Evolutionary conservation across 2,888 invertebrate species (phyloP).

Genomic region (Orthonevra nobilis): DNA sequence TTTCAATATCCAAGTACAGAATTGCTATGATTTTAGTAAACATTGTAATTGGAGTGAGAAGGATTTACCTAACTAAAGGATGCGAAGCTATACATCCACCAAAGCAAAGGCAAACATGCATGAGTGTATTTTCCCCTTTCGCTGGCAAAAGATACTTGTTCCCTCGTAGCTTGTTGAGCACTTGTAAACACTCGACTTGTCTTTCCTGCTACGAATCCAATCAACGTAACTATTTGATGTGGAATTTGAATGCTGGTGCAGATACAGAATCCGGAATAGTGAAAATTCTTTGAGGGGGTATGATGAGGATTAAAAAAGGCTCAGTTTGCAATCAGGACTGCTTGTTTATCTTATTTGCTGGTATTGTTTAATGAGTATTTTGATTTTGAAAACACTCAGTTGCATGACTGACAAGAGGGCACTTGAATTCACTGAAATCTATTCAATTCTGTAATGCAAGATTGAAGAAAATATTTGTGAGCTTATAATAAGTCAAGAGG

Average conservation of each 20-base stretch:
- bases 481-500: too few relatives aligned
- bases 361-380: too few relatives aligned
- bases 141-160: conserved; percentile 25
- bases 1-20: conserved; percentile 35
- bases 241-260: conserved; percentile 40
- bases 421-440: too few relatives aligned
- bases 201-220: conserved; percentile 55
- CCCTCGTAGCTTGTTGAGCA: conserved; percentile 18
- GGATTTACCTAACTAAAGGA: too few relatives aligned
- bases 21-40: conserved; percentile 31
- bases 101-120: conserved; percentile 16
- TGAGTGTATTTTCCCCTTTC: conserved; percentile 37
- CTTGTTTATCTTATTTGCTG: too few relatives aligned
- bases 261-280: conserved; percentile 1
- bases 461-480: too few relatives aligned
- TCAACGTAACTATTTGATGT: conserved; percentile 60
- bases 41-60: conserved; percentile 55
- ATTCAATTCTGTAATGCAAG: too few relatives aligned
- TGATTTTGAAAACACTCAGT: too few relatives aligned
- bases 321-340: background rate
- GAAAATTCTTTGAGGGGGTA: conserved; percentile 1
- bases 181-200: conserved; percentile 59
- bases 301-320: background rate
- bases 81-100: too few relatives aligned
- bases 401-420: too few relatives aligned